Evolutionary conservation across 2,113 vertebrate species (phyloP).

Genomic region (Xerus inauris): DNA sequence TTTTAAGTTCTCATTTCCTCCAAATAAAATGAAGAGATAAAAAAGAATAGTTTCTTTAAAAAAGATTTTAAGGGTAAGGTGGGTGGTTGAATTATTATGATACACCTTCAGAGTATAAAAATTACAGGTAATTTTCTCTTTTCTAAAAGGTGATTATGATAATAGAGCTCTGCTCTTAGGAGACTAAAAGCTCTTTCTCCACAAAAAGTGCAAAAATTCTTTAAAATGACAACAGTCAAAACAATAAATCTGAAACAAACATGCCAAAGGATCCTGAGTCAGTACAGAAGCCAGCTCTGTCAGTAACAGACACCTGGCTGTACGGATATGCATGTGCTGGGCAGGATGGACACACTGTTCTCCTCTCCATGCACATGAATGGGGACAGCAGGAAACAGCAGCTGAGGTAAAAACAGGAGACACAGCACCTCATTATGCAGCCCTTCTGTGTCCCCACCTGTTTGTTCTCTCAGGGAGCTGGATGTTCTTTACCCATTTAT

Average conservation of each 20-base stretch:
- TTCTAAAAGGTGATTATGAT: conserved; percentile 72
- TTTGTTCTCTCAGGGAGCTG: neutral
- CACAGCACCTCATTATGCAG: conserved; percentile 29
- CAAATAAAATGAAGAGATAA: conserved; percentile 56
- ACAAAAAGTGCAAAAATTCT: conserved; percentile 36
- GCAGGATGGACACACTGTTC: fast-evolving
- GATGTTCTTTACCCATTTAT: conserved; percentile 46
- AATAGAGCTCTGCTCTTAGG: conserved; percentile 57
- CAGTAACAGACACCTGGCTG: fast-evolving
- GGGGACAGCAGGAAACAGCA: neutral
- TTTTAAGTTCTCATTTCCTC: conserved; percentile 18
- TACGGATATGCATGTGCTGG: fast-evolving
- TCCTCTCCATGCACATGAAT: neutral
- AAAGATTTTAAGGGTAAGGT: conserved; percentile 51
- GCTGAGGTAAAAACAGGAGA: neutral
- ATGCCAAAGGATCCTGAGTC: neutral
- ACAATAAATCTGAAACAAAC: conserved; percentile 66
- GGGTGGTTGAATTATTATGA: conserved; percentile 72
- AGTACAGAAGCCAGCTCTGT: neutral
- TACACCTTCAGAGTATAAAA: conserved; percentile 67
- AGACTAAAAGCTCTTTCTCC: conserved; percentile 58
- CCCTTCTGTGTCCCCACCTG: neutral
- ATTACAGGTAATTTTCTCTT: conserved; percentile 74
- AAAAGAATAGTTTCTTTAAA: conserved; percentile 46
- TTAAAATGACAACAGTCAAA: conserved; percentile 71